Evolutionary conservation across 2,888 invertebrate genomes (phyloP).

Genomic region (Lasioglossum zephyrum): DNA sequence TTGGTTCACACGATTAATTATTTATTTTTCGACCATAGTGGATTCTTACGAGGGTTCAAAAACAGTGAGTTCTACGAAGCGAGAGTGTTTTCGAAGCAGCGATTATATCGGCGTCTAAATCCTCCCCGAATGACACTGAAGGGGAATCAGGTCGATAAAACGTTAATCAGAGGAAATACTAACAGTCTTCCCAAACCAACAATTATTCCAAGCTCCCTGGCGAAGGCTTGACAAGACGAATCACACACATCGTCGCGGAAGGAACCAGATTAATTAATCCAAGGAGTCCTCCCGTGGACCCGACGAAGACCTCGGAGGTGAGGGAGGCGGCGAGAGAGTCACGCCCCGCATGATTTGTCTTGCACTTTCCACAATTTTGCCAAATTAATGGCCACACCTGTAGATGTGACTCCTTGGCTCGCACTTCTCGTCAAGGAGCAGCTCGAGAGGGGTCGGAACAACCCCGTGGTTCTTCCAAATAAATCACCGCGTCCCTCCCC

Average conservation of each 20-base stretch:
- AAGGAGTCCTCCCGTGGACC: neutral
- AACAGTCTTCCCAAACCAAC: neutral
- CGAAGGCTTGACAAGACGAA: constrained; percentile 20
- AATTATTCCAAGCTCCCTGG: constrained; percentile 2
- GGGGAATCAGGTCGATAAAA: neutral
- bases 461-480: constrained; percentile 48
- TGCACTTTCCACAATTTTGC: constrained; percentile 58
- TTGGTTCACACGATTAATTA: neutral
- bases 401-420: constrained; percentile 59
- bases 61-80: neutral
- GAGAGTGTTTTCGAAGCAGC: neutral
- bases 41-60: neutral
- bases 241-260: constrained; percentile 23
- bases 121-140: neutral
- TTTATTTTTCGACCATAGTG: too few species aligned
- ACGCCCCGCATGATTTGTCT: constrained; percentile 62
- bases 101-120: neutral
- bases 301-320: constrained; percentile 14
- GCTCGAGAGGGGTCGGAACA: constrained; percentile 50
- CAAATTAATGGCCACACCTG: constrained; percentile 70
- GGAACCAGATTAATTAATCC: constrained; percentile 42
- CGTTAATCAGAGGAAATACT: neutral
- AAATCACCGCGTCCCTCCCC: constrained; percentile 54
- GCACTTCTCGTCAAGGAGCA: constrained; percentile 45
- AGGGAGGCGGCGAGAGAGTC: constrained; percentile 13